Evolutionary conservation across 1,140 invertebrate species (phyloP).

Genomic region (Diorhabda elongata): DNA sequence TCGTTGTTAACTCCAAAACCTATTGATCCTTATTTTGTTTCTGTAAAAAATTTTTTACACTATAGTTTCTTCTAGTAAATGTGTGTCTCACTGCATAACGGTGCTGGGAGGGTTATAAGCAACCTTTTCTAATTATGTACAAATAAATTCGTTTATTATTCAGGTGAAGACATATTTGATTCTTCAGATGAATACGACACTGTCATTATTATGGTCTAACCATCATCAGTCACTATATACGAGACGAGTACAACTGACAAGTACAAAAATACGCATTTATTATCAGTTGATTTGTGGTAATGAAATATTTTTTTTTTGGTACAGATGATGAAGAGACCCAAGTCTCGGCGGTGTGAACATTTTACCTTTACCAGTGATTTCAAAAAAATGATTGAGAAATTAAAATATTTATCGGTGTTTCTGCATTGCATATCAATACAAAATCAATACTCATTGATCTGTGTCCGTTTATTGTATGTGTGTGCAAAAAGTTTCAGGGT

Average conservation of each 20-base stretch:
- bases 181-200: slow-evolving; percentile 39
- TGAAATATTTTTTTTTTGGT: slow-evolving; percentile 30
- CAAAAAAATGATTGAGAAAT: slow-evolving; percentile 18
- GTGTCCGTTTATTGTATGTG: slow-evolving; percentile 29
- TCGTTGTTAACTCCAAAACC: no score
- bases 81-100: no score
- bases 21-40: no score
- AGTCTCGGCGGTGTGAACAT: slow-evolving; percentile 55
- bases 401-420: slow-evolving; percentile 26
- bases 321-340: slow-evolving; percentile 62
- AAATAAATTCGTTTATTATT: slow-evolving; percentile 20
- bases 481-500: slow-evolving; percentile 28
- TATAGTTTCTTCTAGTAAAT: no score
- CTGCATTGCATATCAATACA: slow-evolving; percentile 30
- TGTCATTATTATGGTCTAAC: slow-evolving; percentile 45
- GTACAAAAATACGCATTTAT: slow-evolving; percentile 12
- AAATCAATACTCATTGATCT: slow-evolving; percentile 21
- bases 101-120: no score
- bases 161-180: slow-evolving; percentile 39
- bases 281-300: slow-evolving; percentile 14
- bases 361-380: slow-evolving; percentile 21
- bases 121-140: no score
- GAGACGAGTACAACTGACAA: slow-evolving; percentile 20
- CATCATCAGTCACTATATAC: slow-evolving; percentile 13
- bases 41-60: no score